These are phyloP conservation scores for Psilanteris sp. DNA, from an alignment of 1,140 invertebrate species.

Conservation along the genomic window DNA sequence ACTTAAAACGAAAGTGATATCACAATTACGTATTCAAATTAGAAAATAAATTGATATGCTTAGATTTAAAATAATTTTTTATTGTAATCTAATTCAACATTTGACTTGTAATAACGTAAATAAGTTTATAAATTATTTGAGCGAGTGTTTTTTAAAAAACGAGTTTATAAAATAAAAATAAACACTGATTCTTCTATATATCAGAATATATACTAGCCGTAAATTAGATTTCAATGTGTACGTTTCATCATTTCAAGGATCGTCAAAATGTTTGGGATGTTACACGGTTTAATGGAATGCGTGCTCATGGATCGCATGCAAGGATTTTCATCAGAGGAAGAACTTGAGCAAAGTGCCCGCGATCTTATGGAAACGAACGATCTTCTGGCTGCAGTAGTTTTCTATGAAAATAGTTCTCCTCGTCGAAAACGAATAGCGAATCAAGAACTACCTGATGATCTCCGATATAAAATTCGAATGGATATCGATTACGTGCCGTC, in stretches of 20 bases:
- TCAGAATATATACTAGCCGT: no score
- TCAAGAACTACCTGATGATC: slow-evolving; percentile 70
- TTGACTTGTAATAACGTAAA: no score
- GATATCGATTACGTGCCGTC: slow-evolving; percentile 85
- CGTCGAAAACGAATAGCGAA: slow-evolving; percentile 55
- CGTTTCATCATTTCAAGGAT: slow-evolving; percentile 43
- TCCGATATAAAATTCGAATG: slow-evolving; percentile 84
- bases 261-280: slow-evolving; percentile 70
- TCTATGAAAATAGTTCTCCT: slow-evolving; percentile 77
- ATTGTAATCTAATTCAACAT: no score
- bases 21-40: no score
- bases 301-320: slow-evolving; percentile 82
- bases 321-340: slow-evolving; percentile 78
- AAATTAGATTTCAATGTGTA: no score
- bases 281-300: slow-evolving; percentile 82
- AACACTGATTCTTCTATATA: no score
- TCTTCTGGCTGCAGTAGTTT: slow-evolving; percentile 80
- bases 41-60: no score
- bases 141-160: no score
- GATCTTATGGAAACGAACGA: slow-evolving; percentile 81
- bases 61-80: no score
- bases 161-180: no score
- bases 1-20: no score
- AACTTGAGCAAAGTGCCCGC: slow-evolving; percentile 80
- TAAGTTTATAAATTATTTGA: no score